Evolutionary conservation across 2,797 vertebrate genomes (phyloP), one percentile per base, ranked within the genome.

Genomic region (Melanogrammus aeglefinus): DNA sequence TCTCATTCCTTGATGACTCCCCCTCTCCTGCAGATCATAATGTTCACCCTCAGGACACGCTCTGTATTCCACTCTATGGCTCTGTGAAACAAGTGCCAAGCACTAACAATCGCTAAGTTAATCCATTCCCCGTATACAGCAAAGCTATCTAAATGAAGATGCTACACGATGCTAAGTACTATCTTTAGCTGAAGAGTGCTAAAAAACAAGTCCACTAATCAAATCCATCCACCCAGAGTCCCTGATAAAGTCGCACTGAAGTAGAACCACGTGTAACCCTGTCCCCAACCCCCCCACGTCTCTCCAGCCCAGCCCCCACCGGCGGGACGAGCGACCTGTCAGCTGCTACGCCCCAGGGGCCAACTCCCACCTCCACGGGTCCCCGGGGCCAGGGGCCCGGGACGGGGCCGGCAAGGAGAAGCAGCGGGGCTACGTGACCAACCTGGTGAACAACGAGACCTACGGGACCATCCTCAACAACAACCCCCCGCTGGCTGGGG

Each of bases 401-500:
- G 97, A 97, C 12, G 89, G 92, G 1, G 82, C 89, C 0, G 87
- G 87, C 88, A 98, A 97, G 89, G 97, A 99, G 87, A 98, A 98
- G 80, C 97, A 95, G 87, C 95, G 97, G 38, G 81, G 89, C 80
- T 99, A 95, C 73, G 86, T 96, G 89, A 96, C 97, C 78, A 99
- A 90, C 91, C 90, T 99, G 87, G 88, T 99, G 76, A 98, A 98
- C 94, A 99, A 99, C 3, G 98, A 99, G 93, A 99, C 98, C 0
- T 99, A 99, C 0, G 97, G 97, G 87, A 96, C 97, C 84, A 92
- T 99, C 91, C 94, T 99, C 74, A 96, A 94, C 74, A 84, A 93
- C 91, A 96, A 89, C 84, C 88, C 93, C 0, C 80, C 93, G 1
- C 47, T 91, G 0, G 27, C 93, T 0, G n/a, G 85, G 73, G 95